Percentiles rank a stretch among this genome's conserved stretches.
Evolutionary conservation across 2,113 vertebrate species (phyloP).

Genomic region (Sorex araneus): DNA sequence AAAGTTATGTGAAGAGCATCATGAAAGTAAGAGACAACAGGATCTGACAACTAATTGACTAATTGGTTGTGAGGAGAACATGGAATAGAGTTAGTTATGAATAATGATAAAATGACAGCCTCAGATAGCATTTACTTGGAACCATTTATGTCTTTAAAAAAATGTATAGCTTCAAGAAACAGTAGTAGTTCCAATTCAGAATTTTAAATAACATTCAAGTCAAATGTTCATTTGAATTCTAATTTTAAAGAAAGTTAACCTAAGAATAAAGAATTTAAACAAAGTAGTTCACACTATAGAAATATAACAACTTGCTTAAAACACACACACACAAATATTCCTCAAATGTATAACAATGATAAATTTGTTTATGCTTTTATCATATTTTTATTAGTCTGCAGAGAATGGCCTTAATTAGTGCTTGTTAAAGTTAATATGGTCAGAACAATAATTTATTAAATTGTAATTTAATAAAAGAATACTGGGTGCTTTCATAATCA

Average conservation of each 20-base stretch:
- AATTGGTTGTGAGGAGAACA: constrained; percentile 1
- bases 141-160: not conserved
- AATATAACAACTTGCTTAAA: not conserved
- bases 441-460: not conserved
- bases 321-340: not conserved
- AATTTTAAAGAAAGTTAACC: constrained; percentile 34
- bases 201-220: constrained; percentile 50
- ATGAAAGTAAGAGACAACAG: not conserved
- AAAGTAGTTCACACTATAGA: constrained; percentile 11
- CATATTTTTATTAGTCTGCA: constrained; percentile 1
- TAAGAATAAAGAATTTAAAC: not conserved
- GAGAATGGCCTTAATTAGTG: not conserved
- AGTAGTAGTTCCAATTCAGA: constrained; percentile 4
- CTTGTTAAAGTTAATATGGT: not conserved
- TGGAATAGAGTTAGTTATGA: constrained; percentile 7
- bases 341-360: not conserved
- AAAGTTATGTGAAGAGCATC: not conserved
- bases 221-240: not conserved
- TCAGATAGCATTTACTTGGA: not conserved
- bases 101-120: not conserved
- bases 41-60: constrained; percentile 1
- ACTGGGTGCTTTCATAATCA: too few species aligned
- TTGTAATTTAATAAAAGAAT: too few species aligned
- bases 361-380: not conserved
- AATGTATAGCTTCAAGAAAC: not conserved